Percentiles rank a stretch among this genome's conserved stretches.
Conservation (phyloP, 2,888 invertebrate genomes). For the Pandemis corylana region DNA sequence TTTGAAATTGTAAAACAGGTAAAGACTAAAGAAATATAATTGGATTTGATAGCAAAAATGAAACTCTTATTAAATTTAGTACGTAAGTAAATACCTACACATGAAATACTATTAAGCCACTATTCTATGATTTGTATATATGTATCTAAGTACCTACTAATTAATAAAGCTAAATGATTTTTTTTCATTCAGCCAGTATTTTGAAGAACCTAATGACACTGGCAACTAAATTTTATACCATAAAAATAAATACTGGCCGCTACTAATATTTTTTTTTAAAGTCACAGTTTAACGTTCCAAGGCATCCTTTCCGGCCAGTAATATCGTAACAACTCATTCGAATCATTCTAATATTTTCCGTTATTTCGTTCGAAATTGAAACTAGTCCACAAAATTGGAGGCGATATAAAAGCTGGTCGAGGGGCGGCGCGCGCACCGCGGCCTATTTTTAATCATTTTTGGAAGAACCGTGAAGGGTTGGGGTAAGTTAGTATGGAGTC, state of each 20-base stretch:
- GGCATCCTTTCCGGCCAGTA: not conserved
- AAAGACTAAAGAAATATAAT: too few species aligned
- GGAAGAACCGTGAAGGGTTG: slow-evolving; percentile 73
- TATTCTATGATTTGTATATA: too few species aligned
- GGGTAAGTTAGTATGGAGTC: slow-evolving; percentile 47
- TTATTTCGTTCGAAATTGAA: slow-evolving; percentile 14
- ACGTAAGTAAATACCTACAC: too few species aligned
- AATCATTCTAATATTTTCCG: slow-evolving; percentile 15
- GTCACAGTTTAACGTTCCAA: not conserved
- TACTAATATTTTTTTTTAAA: not conserved
- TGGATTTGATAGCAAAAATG: too few species aligned
- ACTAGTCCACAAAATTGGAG: slow-evolving; percentile 23
- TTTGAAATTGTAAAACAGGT: not conserved
- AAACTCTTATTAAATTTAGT: too few species aligned
- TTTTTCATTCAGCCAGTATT: not conserved
- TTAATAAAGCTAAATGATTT: too few species aligned
- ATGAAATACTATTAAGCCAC: not conserved
- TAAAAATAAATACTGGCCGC: not conserved
- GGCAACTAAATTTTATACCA: too few species aligned
- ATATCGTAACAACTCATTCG: not conserved
- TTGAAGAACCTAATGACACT: not conserved
- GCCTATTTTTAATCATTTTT: slow-evolving; percentile 85
- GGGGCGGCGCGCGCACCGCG: slow-evolving; percentile 77
- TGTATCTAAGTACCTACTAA: too few species aligned
- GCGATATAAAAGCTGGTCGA: slow-evolving; percentile 57